Percentiles rank a stretch among this genome's conserved stretches.
Conservation (phyloP, 1,140 invertebrate species). For the Drosophila bocki region DNA sequence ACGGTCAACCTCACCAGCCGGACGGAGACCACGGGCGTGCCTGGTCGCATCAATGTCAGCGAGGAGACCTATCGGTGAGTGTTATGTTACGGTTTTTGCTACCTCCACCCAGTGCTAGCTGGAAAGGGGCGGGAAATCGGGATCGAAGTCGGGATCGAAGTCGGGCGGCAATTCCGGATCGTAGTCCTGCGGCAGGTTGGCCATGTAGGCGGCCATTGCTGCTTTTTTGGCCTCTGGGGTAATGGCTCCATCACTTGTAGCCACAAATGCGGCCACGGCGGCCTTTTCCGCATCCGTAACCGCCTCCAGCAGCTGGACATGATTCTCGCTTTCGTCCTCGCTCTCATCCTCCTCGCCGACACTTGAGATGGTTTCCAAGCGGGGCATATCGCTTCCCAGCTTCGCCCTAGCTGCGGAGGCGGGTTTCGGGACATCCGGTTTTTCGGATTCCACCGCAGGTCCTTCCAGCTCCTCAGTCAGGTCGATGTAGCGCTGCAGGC, state of each 20-base stretch:
- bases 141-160: constrained; percentile 40
- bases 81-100: constrained; percentile 7
- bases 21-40: constrained; percentile 96
- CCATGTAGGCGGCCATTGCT: constrained; percentile 56
- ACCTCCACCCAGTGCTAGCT: constrained; percentile 15
- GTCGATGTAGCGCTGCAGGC: constrained; percentile 89
- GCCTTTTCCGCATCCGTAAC: constrained; percentile 72
- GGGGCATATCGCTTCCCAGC: constrained; percentile 34
- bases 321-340: constrained; percentile 72
- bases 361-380: constrained; percentile 68
- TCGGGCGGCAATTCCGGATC: constrained; percentile 26
- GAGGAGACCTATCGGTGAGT: constrained; percentile 96
- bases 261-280: constrained; percentile 65
- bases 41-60: constrained; percentile 96
- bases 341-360: constrained; percentile 41
- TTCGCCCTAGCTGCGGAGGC: background rate
- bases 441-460: constrained; percentile 7
- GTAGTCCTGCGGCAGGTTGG: constrained; percentile 31
- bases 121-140: constrained; percentile 24
- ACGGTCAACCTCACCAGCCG: constrained; percentile 98
- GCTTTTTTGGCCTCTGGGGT: constrained; percentile 63
- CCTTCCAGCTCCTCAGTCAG: constrained; percentile 88
- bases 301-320: constrained; percentile 60
- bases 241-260: constrained; percentile 48
- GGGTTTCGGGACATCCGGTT: constrained; percentile 7